These are phyloP conservation scores for Lepus timidus DNA, from an alignment of 2,113 vertebrate species.

Conservation along the genomic window DNA sequence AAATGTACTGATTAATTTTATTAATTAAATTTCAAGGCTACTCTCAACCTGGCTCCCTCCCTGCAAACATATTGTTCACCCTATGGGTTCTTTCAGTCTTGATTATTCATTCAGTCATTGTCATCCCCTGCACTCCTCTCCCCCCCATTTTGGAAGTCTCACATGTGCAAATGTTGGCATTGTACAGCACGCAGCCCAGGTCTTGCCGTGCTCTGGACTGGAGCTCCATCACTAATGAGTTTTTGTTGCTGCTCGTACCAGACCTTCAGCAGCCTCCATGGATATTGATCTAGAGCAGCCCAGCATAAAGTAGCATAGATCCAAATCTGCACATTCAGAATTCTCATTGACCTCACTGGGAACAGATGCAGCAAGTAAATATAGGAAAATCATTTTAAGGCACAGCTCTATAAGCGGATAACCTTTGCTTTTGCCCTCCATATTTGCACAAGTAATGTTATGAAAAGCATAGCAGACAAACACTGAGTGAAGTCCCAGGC, in stretches of 20 bases:
- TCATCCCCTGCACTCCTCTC: background rate
- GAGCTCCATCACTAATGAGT: background rate
- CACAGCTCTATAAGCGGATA: background rate
- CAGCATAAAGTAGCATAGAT: background rate
- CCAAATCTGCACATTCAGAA: background rate
- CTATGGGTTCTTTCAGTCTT: conserved; percentile 12
- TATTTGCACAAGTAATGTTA: background rate
- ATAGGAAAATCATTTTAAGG: background rate
- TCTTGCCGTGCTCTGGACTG: conserved; percentile 12
- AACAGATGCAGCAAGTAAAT: conserved; percentile 3
- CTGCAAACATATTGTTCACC: conserved; percentile 41
- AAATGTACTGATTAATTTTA: conserved; percentile 21
- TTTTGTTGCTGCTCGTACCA: background rate
- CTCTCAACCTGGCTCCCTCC: conserved; percentile 14
- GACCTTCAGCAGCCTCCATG: background rate
- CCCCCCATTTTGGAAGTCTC: background rate
- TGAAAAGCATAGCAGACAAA: background rate
- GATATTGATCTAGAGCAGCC: background rate
- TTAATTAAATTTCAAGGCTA: conserved; percentile 46
- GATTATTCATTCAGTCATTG: conserved; percentile 59
- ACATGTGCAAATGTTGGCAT: background rate
- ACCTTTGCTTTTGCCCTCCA: background rate
- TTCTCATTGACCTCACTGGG: background rate
- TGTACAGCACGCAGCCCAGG: background rate
- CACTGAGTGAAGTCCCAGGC: background rate